Evolutionary conservation across 2,113 vertebrate species (phyloP).

Genomic region (Hydropotes inermis): DNA sequence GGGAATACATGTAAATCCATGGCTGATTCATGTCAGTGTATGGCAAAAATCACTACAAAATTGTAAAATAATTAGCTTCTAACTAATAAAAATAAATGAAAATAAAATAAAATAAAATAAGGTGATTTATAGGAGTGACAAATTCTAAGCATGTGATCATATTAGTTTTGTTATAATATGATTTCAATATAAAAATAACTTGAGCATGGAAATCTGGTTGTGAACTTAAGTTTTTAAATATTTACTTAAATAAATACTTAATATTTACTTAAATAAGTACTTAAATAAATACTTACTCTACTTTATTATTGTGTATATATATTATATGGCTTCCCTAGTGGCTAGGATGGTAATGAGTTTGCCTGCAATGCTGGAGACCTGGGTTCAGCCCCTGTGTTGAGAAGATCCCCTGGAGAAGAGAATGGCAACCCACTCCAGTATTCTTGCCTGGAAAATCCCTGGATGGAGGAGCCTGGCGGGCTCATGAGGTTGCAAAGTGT

Average conservation of each 20-base stretch:
- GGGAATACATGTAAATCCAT: too few species aligned
- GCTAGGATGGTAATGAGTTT: background rate
- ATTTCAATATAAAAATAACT: background rate
- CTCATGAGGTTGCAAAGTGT: background rate
- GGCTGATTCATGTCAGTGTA: too few species aligned
- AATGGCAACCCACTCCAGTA: background rate
- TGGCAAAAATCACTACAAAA: too few species aligned
- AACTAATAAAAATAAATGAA: too few species aligned
- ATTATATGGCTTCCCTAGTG: background rate
- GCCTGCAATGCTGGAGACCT: background rate
- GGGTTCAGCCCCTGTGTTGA: background rate
- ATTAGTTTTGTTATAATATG: background rate
- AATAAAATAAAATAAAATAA: background rate
- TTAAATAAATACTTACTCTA: background rate
- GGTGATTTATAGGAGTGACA: background rate
- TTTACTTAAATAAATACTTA: background rate
- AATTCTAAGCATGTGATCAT: background rate
- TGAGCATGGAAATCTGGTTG: background rate
- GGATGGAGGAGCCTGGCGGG: background rate
- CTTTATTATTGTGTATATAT: background rate
- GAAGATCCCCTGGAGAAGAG: background rate
- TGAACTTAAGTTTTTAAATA: slow-evolving; percentile 25
- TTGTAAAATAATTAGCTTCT: too few species aligned
- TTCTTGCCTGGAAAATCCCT: background rate
- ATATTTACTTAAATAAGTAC: background rate